Conservation (phyloP, 2,113 vertebrate species). For the Myotis davidii region DNA sequence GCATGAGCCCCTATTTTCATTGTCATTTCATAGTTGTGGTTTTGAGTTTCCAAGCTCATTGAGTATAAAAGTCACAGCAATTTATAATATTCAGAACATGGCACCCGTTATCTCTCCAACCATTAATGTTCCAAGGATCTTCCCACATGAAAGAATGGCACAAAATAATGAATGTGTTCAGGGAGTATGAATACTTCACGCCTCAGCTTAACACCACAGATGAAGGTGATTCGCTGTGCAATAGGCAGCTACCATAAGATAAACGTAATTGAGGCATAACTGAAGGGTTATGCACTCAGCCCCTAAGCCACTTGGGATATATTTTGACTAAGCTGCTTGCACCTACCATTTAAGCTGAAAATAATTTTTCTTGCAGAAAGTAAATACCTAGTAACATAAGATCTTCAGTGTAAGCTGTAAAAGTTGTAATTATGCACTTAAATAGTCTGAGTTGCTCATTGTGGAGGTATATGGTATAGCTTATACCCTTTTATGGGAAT, state of each 20-base stretch:
- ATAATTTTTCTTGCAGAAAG: neutral
- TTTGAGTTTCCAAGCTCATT: slow-evolving; percentile 57
- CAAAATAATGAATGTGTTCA: slow-evolving; percentile 32
- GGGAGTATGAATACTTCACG: slow-evolving; percentile 47
- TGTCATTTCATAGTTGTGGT: slow-evolving; percentile 63
- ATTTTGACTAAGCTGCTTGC: neutral
- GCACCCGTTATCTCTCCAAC: slow-evolving; percentile 9
- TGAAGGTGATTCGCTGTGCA: slow-evolving; percentile 41
- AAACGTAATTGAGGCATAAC: slow-evolving; percentile 4
- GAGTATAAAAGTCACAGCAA: slow-evolving; percentile 41
- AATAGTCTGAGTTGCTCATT: neutral
- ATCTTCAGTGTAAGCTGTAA: neutral
- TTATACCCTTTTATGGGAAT: neutral
- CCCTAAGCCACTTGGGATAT: neutral
- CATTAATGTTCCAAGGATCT: slow-evolving; percentile 19
- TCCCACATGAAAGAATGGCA: slow-evolving; percentile 62
- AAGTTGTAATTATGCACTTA: neutral
- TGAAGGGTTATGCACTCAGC: neutral
- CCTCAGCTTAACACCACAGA: neutral
- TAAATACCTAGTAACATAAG: neutral
- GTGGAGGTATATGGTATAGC: neutral
- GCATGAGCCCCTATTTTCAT: slow-evolving; percentile 54
- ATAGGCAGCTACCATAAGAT: neutral
- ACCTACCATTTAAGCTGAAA: slow-evolving; percentile 18
- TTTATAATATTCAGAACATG: slow-evolving; percentile 5